phyloP scores from a whole-genome alignment of 2,888 invertebrate species.

The Epinotia brunnichana region DNA sequence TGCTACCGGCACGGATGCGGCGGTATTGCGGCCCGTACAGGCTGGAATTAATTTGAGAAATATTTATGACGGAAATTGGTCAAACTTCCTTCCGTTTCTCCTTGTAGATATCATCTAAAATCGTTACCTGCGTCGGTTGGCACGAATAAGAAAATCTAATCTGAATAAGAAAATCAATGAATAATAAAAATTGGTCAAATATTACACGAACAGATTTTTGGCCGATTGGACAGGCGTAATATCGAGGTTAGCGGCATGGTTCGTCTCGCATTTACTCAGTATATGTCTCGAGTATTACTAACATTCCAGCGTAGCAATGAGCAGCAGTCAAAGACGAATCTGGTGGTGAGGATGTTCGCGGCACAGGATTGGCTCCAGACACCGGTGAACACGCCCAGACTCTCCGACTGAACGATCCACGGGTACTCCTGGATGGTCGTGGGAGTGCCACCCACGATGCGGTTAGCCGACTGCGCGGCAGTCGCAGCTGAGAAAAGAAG shows the following conservation, averaged over 20 bases:
- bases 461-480: slow-evolving; percentile 39
- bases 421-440: slow-evolving; percentile 59
- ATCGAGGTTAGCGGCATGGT: too few relatives aligned
- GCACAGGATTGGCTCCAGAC: slow-evolving; percentile 60
- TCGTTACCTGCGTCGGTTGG: too few relatives aligned
- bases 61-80: too few relatives aligned
- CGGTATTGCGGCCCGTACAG: slow-evolving; percentile 50
- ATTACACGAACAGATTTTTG: too few relatives aligned
- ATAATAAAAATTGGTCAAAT: too few relatives aligned
- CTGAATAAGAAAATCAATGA: too few relatives aligned
- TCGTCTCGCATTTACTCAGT: too few relatives aligned
- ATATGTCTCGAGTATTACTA: slow-evolving; percentile 45
- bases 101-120: too few relatives aligned
- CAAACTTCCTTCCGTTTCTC: too few relatives aligned
- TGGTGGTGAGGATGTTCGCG: slow-evolving; percentile 55
- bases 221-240: too few relatives aligned
- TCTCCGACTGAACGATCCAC: slow-evolving; percentile 59
- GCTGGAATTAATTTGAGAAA: slow-evolving; percentile 46
- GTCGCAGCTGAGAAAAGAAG: slow-evolving; percentile 31
- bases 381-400: slow-evolving; percentile 39
- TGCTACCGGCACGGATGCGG: slow-evolving; percentile 65
- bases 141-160: too few relatives aligned
- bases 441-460: slow-evolving; percentile 58
- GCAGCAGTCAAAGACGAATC: slow-evolving; percentile 58
- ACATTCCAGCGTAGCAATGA: slow-evolving; percentile 60